Percentiles rank a stretch among this genome's conserved stretches.
phyloP scores from a whole-genome alignment of 2,113 vertebrate genomes.

The Pungitius pungitius region DNA sequence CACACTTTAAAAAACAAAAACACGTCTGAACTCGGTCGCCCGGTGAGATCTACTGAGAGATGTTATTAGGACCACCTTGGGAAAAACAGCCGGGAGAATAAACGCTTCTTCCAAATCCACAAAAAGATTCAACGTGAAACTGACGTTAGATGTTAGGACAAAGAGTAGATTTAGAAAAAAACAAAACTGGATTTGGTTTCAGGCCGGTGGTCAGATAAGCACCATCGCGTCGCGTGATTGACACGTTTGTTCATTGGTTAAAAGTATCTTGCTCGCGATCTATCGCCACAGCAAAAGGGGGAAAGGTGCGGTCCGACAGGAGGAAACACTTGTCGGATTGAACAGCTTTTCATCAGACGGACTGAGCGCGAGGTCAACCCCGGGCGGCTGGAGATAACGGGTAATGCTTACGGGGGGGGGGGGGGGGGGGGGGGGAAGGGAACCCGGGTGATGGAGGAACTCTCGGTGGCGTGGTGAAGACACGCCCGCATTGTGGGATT shows the following conservation, averaged over 20 bases:
- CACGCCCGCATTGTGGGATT: background rate
- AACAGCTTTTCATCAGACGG: constrained; percentile 26
- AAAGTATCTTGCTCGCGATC: constrained; percentile 13
- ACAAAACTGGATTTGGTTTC: background rate
- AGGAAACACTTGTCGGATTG: constrained; percentile 7
- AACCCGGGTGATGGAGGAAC: constrained; percentile 3
- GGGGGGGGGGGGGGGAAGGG: constrained; percentile 11
- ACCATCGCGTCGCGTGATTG: background rate
- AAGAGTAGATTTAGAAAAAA: background rate
- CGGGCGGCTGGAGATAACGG: constrained; percentile 42
- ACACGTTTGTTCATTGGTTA: constrained; percentile 18
- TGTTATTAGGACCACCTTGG: constrained; percentile 9
- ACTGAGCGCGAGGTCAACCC: constrained; percentile 9
- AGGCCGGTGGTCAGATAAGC: background rate
- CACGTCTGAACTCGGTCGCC: constrained; percentile 24
- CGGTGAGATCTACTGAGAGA: constrained; percentile 41
- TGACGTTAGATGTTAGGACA: background rate
- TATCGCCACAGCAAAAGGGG: constrained; percentile 22
- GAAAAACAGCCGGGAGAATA: constrained; percentile 4
- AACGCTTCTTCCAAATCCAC: background rate
- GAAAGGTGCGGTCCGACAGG: background rate
- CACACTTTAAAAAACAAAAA: constrained; percentile 47
- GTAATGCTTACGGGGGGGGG: no score
- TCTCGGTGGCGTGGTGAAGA: constrained; percentile 1
- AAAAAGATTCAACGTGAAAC: background rate